A percentile compares a stretch with the other conserved stretches of the same genome.
Conservation (phyloP, 2,113 vertebrate species). For the Rousettus leschenaultii region DNA sequence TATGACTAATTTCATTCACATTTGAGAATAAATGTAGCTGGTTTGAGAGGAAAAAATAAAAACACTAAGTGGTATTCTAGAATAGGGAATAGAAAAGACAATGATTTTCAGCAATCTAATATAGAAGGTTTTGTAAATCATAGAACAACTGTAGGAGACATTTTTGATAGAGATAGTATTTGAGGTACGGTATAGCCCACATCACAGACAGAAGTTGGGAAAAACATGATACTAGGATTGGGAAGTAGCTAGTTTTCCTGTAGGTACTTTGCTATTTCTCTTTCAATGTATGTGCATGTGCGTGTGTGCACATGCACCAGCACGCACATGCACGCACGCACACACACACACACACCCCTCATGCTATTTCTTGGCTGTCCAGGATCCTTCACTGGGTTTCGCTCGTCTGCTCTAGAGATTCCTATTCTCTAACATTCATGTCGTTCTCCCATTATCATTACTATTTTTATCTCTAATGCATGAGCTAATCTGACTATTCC, state of each 20-base stretch:
- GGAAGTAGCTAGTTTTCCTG: neutral
- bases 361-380: neutral
- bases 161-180: neutral
- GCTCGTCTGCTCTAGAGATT: neutral
- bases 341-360: neutral
- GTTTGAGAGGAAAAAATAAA: neutral
- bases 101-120: neutral
- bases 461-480: neutral
- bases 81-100: neutral
- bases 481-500: neutral
- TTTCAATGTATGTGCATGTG: neutral
- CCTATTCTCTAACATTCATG: neutral
- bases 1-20: constrained; percentile 48
- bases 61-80: neutral
- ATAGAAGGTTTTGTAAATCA: neutral
- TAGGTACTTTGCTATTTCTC: neutral
- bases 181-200: neutral
- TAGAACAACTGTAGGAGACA: neutral
- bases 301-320: no score
- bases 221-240: neutral
- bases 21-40: neutral
- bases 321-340: no score
- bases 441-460: neutral
- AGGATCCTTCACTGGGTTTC: neutral
- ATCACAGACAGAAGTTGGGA: neutral